Evolutionary conservation across 2,113 vertebrate species (phyloP).

Genomic region (Saimiri boliviensis): DNA sequence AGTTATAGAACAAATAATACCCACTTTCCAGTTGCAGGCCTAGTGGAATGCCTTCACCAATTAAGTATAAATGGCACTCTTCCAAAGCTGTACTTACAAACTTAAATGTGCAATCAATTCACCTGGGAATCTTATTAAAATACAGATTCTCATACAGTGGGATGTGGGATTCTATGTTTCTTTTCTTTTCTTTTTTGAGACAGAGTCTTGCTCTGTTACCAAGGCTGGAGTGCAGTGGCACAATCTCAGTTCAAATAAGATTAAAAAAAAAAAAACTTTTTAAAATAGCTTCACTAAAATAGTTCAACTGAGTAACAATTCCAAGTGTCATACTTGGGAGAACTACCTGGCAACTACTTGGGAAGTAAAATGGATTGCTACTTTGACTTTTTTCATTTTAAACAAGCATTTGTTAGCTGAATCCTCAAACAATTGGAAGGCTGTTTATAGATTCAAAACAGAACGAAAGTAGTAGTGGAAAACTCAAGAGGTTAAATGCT

Average conservation of each 20-base stretch:
- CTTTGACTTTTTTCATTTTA: slow-evolving; percentile 2
- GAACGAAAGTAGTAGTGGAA: slow-evolving; percentile 13
- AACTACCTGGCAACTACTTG: background rate
- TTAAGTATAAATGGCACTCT: background rate
- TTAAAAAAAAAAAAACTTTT: background rate
- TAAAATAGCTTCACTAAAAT: slow-evolving; percentile 6
- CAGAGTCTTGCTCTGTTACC: no score
- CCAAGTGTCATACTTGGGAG: background rate
- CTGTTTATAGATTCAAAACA: slow-evolving; percentile 38
- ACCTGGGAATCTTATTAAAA: background rate
- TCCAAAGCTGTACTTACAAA: background rate
- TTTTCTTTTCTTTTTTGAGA: no score
- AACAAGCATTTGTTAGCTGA: slow-evolving; percentile 25
- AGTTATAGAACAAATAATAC: background rate
- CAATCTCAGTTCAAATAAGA: no score
- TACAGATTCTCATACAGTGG: background rate
- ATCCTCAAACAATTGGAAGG: background rate
- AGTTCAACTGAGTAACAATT: background rate
- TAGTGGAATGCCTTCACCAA: background rate
- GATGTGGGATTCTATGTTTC: background rate
- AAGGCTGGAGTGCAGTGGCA: no score
- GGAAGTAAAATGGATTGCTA: slow-evolving; percentile 19
- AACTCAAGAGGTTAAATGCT: background rate
- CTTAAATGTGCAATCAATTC: background rate
- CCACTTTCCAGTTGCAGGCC: background rate